Evolutionary conservation across 2,113 vertebrate species (phyloP).

Genomic region (Chauna torquata): DNA sequence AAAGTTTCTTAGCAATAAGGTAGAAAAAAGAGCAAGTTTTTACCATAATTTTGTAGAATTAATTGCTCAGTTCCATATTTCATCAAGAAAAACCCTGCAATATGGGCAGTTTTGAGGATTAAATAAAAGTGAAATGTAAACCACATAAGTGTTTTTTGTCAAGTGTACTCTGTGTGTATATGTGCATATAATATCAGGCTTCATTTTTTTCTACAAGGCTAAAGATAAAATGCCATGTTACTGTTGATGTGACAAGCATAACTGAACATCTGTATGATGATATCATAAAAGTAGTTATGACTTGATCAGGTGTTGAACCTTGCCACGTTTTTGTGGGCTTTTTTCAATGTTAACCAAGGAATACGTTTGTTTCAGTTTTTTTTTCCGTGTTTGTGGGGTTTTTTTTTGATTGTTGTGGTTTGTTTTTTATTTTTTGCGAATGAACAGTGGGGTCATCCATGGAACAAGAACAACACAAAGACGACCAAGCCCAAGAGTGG

Average conservation of each 20-base stretch:
- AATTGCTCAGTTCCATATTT: slow-evolving; percentile 94
- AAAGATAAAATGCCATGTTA: slow-evolving; percentile 43
- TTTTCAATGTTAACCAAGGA: background rate
- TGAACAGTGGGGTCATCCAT: background rate
- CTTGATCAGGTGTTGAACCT: slow-evolving; percentile 21
- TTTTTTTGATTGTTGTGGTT: background rate
- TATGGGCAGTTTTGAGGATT: slow-evolving; percentile 91
- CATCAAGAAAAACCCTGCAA: slow-evolving; percentile 85
- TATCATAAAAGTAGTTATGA: background rate
- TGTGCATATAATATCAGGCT: slow-evolving; percentile 4
- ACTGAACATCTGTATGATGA: background rate
- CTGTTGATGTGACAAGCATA: slow-evolving; percentile 27
- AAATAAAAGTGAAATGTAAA: slow-evolving; percentile 89
- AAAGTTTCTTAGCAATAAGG: slow-evolving; percentile 98
- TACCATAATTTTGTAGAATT: slow-evolving; percentile 93
- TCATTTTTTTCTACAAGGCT: slow-evolving; percentile 22
- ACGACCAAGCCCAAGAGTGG: background rate
- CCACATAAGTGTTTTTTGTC: slow-evolving; percentile 73
- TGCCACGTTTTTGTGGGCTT: background rate
- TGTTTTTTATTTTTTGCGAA: background rate
- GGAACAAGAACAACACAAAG: slow-evolving; percentile 16
- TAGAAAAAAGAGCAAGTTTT: slow-evolving; percentile 90
- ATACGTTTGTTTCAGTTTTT: background rate
- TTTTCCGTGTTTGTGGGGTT: background rate
- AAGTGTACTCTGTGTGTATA: slow-evolving; percentile 68